A percentile compares a stretch with the other conserved stretches of the same genome.
These are phyloP conservation scores for Hyperopisus bebe DNA, from an alignment of 2,113 vertebrate genomes.

Conservation along the genomic window DNA sequence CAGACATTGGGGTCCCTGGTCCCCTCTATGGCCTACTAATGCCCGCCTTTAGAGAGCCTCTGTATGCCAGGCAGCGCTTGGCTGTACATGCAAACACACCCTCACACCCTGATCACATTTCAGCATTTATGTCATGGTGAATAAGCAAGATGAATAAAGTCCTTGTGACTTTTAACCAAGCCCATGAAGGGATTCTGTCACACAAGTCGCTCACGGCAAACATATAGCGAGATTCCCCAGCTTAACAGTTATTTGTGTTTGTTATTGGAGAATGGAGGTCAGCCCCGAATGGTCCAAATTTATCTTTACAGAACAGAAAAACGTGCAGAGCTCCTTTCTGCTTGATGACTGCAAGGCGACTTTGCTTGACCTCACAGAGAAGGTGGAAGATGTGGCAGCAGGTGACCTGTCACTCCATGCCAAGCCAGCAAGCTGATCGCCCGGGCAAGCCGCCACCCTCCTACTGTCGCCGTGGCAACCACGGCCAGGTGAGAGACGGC, in stretches of 20 bases:
- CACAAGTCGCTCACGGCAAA: background rate
- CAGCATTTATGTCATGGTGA: background rate
- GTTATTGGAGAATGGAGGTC: background rate
- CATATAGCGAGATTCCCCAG: background rate
- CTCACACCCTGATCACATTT: background rate
- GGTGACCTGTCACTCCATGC: background rate
- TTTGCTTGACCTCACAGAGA: background rate
- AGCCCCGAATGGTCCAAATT: background rate
- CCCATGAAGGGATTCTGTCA: background rate
- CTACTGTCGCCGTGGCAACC: background rate
- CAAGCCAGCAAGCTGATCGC: background rate
- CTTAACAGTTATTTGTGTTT: background rate
- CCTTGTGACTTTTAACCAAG: background rate
- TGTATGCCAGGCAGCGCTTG: background rate
- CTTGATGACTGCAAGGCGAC: background rate
- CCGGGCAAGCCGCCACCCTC: background rate
- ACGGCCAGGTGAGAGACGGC: background rate
- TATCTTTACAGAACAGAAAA: background rate
- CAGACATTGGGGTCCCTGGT: background rate
- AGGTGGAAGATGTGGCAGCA: background rate
- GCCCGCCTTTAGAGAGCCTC: background rate
- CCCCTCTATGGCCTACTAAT: background rate
- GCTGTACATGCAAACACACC: background rate
- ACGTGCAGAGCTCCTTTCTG: background rate
- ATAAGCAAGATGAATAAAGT: background rate